phyloP scores from a whole-genome alignment of 1,140 invertebrate species.

The Schmidtea mediterranea region DNA sequence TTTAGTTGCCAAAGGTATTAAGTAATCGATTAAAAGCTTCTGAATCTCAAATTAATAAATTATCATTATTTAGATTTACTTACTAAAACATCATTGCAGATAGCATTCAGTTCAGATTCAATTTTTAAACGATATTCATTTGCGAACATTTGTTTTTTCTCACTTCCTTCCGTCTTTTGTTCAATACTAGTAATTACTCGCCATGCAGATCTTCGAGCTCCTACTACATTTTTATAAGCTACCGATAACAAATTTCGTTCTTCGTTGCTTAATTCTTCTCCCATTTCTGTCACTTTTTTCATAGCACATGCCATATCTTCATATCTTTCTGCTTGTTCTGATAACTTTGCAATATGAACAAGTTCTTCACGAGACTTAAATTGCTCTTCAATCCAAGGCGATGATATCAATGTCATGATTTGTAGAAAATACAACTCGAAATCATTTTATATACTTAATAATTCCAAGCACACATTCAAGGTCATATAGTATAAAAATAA shows the following conservation, averaged over 20 bases:
- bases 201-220: constrained; percentile 77
- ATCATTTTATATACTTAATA: too few species aligned
- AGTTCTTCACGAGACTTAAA: constrained; percentile 48
- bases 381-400: too few species aligned
- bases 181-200: constrained; percentile 34
- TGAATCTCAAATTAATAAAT: too few species aligned
- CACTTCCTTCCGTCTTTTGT: neutral
- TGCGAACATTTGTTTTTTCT: neutral
- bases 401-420: too few species aligned
- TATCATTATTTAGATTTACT: neutral
- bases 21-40: too few species aligned
- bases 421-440: too few species aligned
- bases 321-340: constrained; percentile 88
- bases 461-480: too few species aligned
- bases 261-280: constrained; percentile 31
- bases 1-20: constrained; percentile 8
- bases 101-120: constrained; percentile 2
- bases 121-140: neutral
- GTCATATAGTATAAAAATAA: too few species aligned
- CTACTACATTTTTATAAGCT: constrained; percentile 97
- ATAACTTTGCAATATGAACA: constrained; percentile 91
- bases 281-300: constrained; percentile 45
- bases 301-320: constrained; percentile 64
- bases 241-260: constrained; percentile 83
- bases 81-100: constrained; percentile 2